phyloP scores from a whole-genome alignment of 2,797 vertebrate species.

The Poeciliopsis infans region DNA sequence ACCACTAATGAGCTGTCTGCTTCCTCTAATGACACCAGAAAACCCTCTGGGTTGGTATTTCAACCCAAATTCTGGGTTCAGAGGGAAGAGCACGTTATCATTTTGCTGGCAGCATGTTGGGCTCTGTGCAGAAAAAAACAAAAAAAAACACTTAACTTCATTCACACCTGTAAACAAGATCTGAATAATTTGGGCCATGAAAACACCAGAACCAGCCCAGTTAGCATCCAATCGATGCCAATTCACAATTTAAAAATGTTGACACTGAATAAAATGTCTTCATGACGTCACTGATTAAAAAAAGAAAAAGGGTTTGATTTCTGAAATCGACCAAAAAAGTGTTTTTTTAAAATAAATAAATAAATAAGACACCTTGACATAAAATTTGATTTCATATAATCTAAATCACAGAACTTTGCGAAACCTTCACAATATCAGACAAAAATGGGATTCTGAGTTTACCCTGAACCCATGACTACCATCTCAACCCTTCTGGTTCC shows the following conservation, averaged over 20 bases:
- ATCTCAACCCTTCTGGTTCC: neutral
- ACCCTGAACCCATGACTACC: neutral
- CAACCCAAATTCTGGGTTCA: neutral
- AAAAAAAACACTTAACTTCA: too few species aligned
- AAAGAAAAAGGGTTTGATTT: neutral
- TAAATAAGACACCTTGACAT: neutral
- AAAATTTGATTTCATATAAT: neutral
- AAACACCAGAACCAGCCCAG: neutral
- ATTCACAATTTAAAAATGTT: neutral
- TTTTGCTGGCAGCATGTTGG: neutral
- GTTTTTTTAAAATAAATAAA: neutral
- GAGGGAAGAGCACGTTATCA: neutral
- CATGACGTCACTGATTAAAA: neutral
- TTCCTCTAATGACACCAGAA: conserved; percentile 31
- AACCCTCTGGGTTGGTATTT: neutral
- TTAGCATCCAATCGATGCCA: neutral
- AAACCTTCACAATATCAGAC: neutral
- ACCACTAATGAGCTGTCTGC: conserved; percentile 29
- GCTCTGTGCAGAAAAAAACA: neutral
- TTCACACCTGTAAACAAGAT: too few species aligned
- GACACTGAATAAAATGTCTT: neutral
- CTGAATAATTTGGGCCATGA: neutral
- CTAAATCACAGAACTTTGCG: neutral
- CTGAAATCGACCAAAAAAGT: neutral
- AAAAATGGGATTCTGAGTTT: neutral